These are phyloP conservation scores for Alosa alosa DNA, from an alignment of 2,113 vertebrate species.

Conservation along the genomic window DNA sequence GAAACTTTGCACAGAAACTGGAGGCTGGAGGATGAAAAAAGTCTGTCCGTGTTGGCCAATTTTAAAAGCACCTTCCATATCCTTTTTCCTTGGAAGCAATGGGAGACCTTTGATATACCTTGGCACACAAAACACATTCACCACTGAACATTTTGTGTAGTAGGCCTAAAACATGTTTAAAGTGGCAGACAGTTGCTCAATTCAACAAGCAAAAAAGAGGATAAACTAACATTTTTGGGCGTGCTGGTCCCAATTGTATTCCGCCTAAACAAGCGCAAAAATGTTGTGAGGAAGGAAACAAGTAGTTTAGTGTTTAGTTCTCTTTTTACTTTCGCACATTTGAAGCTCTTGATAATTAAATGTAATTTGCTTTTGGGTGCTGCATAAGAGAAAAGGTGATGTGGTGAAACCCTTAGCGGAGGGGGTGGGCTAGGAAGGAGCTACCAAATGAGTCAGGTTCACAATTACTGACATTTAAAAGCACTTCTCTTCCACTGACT, in stretches of 20 bases:
- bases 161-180: too few species aligned
- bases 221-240: neutral
- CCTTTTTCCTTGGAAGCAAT: neutral
- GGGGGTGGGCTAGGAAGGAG: slow-evolving; percentile 14
- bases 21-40: neutral
- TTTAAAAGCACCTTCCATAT: slow-evolving; percentile 1
- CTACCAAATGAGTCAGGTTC: slow-evolving; percentile 54
- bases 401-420: slow-evolving; percentile 48
- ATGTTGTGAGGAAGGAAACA: slow-evolving; percentile 18
- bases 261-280: neutral
- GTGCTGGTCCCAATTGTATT: neutral
- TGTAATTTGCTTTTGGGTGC: slow-evolving; percentile 50
- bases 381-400: slow-evolving; percentile 52
- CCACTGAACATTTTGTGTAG: neutral
- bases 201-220: neutral
- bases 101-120: neutral
- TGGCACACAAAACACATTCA: neutral
- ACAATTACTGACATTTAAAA: slow-evolving; percentile 48
- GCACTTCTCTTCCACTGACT: neutral
- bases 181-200: neutral
- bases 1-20: slow-evolving; percentile 34
- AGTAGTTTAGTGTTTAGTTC: neutral
- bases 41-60: neutral
- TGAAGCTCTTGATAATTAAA: slow-evolving; percentile 43
- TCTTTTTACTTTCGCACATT: neutral